Evolutionary conservation across 1,140 invertebrate genomes (phyloP).

Genomic region (Aethina tumida): DNA sequence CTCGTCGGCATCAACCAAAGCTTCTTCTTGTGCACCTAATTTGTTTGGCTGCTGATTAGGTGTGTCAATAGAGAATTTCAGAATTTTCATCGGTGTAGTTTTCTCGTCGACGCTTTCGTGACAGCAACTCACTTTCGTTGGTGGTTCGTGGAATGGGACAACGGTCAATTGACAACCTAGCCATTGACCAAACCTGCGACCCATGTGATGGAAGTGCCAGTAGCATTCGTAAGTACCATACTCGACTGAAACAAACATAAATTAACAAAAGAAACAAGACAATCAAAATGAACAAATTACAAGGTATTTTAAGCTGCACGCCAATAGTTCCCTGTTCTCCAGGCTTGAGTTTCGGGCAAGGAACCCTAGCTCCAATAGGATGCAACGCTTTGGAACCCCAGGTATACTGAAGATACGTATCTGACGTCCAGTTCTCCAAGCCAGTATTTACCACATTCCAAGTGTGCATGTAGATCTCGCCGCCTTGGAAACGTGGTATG

Average conservation of each 20-base stretch:
- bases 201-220: slow-evolving; percentile 34
- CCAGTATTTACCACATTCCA: slow-evolving; percentile 36
- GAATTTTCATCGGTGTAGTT: too few species aligned
- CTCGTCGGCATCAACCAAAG: too few species aligned
- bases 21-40: too few species aligned
- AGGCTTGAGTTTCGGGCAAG: slow-evolving; percentile 31
- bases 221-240: slow-evolving; percentile 34
- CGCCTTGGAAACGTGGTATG: slow-evolving; percentile 27
- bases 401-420: slow-evolving; percentile 32
- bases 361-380: slow-evolving; percentile 20
- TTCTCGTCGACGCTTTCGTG: too few species aligned
- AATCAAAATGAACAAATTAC: slow-evolving; percentile 20
- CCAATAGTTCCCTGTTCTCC: slow-evolving; percentile 30
- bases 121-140: too few species aligned
- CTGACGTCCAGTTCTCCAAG: slow-evolving; percentile 24
- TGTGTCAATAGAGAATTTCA: too few species aligned
- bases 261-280: not conserved
- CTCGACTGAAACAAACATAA: slow-evolving; percentile 23
- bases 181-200: slow-evolving; percentile 33
- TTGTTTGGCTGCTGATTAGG: too few species aligned
- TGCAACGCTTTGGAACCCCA: slow-evolving; percentile 31
- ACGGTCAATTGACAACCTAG: slow-evolving; percentile 23
- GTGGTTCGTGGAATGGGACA: slow-evolving; percentile 14
- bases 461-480: slow-evolving; percentile 29
- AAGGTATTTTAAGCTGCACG: slow-evolving; percentile 29